phyloP scores from a whole-genome alignment of 2,797 vertebrate genomes.

The Taeniopygia guttata region DNA sequence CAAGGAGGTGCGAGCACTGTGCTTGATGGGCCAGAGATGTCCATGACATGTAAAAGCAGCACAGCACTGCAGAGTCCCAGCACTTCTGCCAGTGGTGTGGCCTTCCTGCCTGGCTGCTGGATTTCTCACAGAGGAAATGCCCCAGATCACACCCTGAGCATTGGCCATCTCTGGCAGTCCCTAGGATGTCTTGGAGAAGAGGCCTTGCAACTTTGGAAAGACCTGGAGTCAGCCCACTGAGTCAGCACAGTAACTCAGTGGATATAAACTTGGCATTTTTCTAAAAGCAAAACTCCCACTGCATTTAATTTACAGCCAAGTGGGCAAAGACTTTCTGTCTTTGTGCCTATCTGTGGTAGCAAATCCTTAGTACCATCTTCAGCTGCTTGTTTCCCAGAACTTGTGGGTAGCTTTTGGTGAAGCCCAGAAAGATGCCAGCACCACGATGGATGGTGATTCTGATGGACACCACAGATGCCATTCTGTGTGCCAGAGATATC shows the following conservation, averaged over 20 bases:
- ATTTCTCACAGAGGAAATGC: not conserved
- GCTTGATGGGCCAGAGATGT: accelerated
- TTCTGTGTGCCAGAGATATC: not conserved
- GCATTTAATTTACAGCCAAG: not conserved
- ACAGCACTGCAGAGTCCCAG: not conserved
- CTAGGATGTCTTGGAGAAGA: not conserved
- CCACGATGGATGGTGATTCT: not conserved
- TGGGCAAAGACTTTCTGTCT: not conserved
- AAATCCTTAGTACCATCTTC: not conserved
- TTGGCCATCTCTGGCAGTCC: not conserved
- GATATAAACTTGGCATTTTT: not conserved
- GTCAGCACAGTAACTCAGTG: not conserved
- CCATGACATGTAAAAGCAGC: accelerated
- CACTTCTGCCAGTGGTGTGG: not conserved
- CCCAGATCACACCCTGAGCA: not conserved
- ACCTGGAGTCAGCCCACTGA: not conserved
- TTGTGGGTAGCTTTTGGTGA: not conserved
- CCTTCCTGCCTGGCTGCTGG: not conserved
- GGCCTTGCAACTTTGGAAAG: not conserved
- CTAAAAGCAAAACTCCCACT: not conserved
- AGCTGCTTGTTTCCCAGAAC: not conserved
- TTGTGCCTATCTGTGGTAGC: not conserved
- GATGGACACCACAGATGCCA: not conserved
- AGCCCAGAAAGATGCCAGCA: not conserved
- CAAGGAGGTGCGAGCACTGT: accelerated